Evolutionary conservation across 1,140 invertebrate species (phyloP), one percentile per base, ranked within the genome.

Genomic region (Metaphire vulgaris): DNA sequence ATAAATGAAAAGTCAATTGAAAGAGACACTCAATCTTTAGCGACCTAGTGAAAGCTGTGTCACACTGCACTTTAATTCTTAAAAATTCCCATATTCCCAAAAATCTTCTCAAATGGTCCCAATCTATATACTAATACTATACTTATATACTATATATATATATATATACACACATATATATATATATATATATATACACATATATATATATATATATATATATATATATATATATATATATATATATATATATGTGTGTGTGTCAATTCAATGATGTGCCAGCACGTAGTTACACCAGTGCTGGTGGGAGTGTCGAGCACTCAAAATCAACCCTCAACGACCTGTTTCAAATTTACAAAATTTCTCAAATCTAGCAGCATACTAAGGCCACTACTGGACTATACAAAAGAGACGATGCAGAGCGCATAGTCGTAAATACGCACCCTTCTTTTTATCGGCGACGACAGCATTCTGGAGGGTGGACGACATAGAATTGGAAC

Each of bases 181-280:
- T 65, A 15, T 65, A 26, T 65, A 15, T 26, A 26, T 65, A 15
- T 65, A 26, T 65, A 15, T 65, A 26, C 26, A 26, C 26, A 26
- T 65, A 26, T 65, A 65, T 65, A 26, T 65, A 15, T 65, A 65
- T 14, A 15, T 65, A 65, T 65, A 65, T 65, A 26, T 14, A 26
- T 65, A 15, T 65, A 15, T 65, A 26, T 65, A 65, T 65, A 65
- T 65, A 26, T 65, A 65, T 65, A 65, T 65, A 65, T 65, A 26
- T 65, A 26, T 65, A 15, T 65, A 26, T 15, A 65, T 65, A 26
- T 65, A 26, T 65, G 56, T 65, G 56, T 65, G 26, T 65, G 56
- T 26, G 56, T 65, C 14, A 15, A 26, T 65, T 65, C n/a, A n/a
- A n/a, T n/a, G n/a, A n/a, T 65, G 14, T 65, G 56, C 56, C 26